Conservation (phyloP, 2,113 vertebrate genomes). For the Pandion haliaetus region DNA sequence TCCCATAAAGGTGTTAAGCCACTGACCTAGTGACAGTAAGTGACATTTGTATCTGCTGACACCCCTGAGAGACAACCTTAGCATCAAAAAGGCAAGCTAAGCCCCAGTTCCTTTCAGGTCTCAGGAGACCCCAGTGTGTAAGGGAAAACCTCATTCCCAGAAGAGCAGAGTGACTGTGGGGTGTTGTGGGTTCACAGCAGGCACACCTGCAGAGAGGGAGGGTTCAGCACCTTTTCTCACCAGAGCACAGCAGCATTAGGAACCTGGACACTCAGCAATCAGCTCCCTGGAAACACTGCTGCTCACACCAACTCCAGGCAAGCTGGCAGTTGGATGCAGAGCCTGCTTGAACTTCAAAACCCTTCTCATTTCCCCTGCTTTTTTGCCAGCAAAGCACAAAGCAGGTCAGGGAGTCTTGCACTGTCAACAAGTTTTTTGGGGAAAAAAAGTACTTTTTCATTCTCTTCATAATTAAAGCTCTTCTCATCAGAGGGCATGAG, state of each 20-base stretch:
- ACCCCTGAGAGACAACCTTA: not conserved
- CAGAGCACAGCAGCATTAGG: not conserved
- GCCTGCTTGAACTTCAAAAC: not conserved
- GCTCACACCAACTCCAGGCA: not conserved
- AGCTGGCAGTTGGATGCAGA: not conserved
- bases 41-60: not conserved
- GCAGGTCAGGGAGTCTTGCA: not conserved
- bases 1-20: not conserved
- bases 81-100: not conserved
- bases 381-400: not conserved
- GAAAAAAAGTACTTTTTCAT: not conserved
- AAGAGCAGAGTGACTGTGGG: not conserved
- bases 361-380: rapidly evolving
- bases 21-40: not conserved
- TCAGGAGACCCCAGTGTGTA: not conserved
- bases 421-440: not conserved
- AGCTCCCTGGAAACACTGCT: not conserved
- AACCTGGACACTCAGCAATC: not conserved
- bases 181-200: not conserved
- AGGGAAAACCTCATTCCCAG: not conserved
- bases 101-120: not conserved
- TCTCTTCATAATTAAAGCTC: not conserved
- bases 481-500: not conserved
- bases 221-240: not conserved
- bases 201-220: not conserved